A percentile compares a stretch with the other conserved stretches of the same genome.
Conservation (phyloP, 2,888 invertebrate genomes). For the Trachelus tabidus region DNA sequence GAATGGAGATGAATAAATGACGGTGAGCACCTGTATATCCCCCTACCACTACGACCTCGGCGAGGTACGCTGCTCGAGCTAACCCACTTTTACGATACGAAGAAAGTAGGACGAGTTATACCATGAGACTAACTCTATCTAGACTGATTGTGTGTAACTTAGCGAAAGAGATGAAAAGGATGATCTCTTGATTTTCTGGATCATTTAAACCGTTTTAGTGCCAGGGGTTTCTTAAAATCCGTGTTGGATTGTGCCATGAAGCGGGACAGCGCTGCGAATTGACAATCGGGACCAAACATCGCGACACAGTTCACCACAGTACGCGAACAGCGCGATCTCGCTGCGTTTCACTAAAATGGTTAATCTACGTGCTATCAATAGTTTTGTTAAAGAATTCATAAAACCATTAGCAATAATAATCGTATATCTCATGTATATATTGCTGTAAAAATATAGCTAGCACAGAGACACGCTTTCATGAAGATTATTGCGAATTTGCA, state of each 20-base stretch:
- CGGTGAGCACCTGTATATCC: constrained; percentile 17
- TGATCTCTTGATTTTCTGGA: neutral
- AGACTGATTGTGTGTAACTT: neutral
- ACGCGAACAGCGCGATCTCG: no score
- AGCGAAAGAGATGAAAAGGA: neutral
- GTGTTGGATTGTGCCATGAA: no score
- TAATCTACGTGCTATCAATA: neutral
- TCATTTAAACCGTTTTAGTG: neutral
- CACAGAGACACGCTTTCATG: neutral
- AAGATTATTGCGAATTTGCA: neutral
- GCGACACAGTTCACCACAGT: no score
- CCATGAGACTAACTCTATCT: neutral
- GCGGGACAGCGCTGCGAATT: no score
- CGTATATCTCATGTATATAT: neutral
- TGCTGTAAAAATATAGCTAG: neutral
- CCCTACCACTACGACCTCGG: neutral
- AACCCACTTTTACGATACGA: constrained; percentile 44
- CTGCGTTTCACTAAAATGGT: no score
- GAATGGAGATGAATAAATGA: constrained; percentile 35
- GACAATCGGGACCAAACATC: no score
- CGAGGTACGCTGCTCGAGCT: neutral
- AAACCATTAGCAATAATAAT: neutral
- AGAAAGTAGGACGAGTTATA: constrained; percentile 45
- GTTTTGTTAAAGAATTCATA: neutral
- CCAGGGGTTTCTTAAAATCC: no score